Conservation (phyloP, 2,113 vertebrate genomes). For the Oreochromis spilurus region DNA sequence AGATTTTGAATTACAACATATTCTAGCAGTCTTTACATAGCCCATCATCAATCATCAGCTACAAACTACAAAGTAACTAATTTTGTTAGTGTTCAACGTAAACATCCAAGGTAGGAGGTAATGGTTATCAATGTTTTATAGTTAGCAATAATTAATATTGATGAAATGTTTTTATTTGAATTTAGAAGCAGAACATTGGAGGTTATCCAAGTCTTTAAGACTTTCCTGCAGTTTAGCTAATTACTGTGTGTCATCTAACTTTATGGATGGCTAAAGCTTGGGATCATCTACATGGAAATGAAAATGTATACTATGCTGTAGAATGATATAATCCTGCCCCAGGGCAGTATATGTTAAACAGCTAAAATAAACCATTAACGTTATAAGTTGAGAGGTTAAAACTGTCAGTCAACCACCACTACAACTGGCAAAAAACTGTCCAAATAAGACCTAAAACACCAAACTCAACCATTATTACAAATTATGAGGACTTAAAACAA, state of each 20-base stretch:
- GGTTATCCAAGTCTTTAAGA: background rate
- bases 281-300: background rate
- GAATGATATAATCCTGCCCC: background rate
- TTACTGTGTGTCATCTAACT: background rate
- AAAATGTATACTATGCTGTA: background rate
- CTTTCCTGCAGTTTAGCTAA: background rate
- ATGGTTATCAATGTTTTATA: background rate
- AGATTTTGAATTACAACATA: background rate
- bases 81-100: background rate
- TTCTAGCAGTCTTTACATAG: background rate
- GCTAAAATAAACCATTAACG: background rate
- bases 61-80: background rate
- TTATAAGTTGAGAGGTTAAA: background rate
- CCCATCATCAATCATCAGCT: background rate
- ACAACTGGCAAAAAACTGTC: background rate
- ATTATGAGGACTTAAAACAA: background rate
- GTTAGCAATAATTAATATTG: background rate
- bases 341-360: background rate
- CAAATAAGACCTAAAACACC: background rate
- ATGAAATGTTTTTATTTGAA: background rate
- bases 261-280: background rate
- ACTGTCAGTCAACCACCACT: background rate
- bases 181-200: background rate
- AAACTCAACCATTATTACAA: background rate
- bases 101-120: background rate